Evolutionary conservation across 2,113 vertebrate genomes (phyloP).

Genomic region (Pan troglodytes): NHGRI_mPanTro3-v2.1_pri NC_072404.2:74512501-74513000

Average conservation of each 20-base stretch:
- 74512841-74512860: background rate
- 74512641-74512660: background rate
- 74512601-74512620: too few species aligned
- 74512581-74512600: too few species aligned
- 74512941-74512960: background rate
- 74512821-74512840: background rate
- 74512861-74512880: background rate
- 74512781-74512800: background rate
- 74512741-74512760: background rate
- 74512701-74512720: background rate
- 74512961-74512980: background rate
- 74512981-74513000: background rate
- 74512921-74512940: background rate
- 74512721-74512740: background rate
- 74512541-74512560: too few species aligned
- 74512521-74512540: too few species aligned
- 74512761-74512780: background rate
- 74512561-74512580: too few species aligned
- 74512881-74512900: background rate
- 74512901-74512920: background rate
- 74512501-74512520: too few species aligned
- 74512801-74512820: background rate
- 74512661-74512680: background rate
- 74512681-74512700: background rate
- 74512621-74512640: too few species aligned